Conservation (phyloP, 2,888 invertebrate species). For the Drosophila testacea region DNA sequence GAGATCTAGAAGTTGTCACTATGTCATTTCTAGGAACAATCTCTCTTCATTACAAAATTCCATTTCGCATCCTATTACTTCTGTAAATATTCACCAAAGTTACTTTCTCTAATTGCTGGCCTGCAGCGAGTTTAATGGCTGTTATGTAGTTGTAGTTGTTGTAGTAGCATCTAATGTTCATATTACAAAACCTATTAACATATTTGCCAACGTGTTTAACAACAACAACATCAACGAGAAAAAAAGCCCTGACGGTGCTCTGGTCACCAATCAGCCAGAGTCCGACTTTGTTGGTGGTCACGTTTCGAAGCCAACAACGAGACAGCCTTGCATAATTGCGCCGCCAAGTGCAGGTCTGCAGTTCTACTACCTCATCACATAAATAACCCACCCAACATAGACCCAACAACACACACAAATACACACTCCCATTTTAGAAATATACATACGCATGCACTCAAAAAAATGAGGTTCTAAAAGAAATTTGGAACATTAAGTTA, state of each 20-base stretch:
- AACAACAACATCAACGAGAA: slow-evolving; percentile 12
- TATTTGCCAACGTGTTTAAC: slow-evolving; percentile 69
- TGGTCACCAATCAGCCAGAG: slow-evolving; percentile 47
- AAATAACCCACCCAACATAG: slow-evolving; percentile 58
- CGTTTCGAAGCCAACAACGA: slow-evolving; percentile 60
- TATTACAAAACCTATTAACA: slow-evolving; percentile 77
- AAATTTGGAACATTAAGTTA: too few relatives aligned
- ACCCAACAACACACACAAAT: slow-evolving; percentile 9
- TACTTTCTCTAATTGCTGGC: slow-evolving; percentile 45
- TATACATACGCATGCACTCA: slow-evolving; percentile 6
- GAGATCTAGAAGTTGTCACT: neutral
- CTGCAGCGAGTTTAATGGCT: slow-evolving; percentile 55
- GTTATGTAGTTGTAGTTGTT: neutral
- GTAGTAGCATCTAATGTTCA: slow-evolving; percentile 72
- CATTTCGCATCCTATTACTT: neutral
- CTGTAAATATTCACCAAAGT: neutral
- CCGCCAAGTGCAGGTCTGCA: slow-evolving; percentile 67
- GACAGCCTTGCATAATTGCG: slow-evolving; percentile 75
- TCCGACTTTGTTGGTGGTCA: slow-evolving; percentile 72
- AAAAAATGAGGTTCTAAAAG: too few relatives aligned
- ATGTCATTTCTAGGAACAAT: neutral
- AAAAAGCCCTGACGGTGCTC: slow-evolving; percentile 26
- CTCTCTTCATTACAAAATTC: neutral
- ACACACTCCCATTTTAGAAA: slow-evolving; percentile 41
- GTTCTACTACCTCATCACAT: slow-evolving; percentile 56